A percentile compares a stretch with the other conserved stretches of the same genome.
These are phyloP conservation scores for Choreutis nemorana DNA, from an alignment of 2,888 invertebrate genomes.

Conservation along the genomic window DNA sequence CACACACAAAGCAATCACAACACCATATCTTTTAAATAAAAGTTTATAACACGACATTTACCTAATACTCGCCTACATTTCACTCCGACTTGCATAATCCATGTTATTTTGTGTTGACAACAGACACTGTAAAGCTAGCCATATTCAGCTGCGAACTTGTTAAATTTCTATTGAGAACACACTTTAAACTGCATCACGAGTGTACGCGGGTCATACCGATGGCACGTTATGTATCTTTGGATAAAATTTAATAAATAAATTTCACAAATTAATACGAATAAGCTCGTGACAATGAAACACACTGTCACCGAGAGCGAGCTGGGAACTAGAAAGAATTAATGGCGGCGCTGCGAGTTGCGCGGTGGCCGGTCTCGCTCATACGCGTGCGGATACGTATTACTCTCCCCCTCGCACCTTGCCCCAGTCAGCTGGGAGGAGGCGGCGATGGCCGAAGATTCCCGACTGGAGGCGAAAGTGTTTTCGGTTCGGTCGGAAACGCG, in stretches of 20 bases:
- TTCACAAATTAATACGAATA: conserved; percentile 49
- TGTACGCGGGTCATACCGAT: too few relatives aligned
- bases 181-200: too few relatives aligned
- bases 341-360: conserved; percentile 48
- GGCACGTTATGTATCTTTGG: conserved; percentile 32
- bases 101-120: conserved; percentile 59
- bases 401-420: conserved; percentile 33
- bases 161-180: too few relatives aligned
- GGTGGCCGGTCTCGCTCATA: conserved; percentile 24
- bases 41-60: conserved; percentile 32
- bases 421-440: conserved; percentile 62
- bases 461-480: conserved; percentile 56
- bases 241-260: conserved; percentile 44
- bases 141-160: conserved; percentile 35
- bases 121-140: conserved; percentile 47
- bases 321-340: conserved; percentile 58
- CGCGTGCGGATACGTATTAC: conserved; percentile 14
- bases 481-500: conserved; percentile 28
- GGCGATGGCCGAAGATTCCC: conserved; percentile 39
- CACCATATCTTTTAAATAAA: conserved; percentile 11
- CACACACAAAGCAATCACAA: conserved; percentile 15
- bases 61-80: conserved; percentile 57
- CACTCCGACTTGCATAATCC: conserved; percentile 61
- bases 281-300: conserved; percentile 38
- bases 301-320: conserved; percentile 54